Evolutionary conservation across 1,140 invertebrate genomes (phyloP), one percentile per base, ranked within the genome.

Genomic region (Dysdera silvatica): DNA sequence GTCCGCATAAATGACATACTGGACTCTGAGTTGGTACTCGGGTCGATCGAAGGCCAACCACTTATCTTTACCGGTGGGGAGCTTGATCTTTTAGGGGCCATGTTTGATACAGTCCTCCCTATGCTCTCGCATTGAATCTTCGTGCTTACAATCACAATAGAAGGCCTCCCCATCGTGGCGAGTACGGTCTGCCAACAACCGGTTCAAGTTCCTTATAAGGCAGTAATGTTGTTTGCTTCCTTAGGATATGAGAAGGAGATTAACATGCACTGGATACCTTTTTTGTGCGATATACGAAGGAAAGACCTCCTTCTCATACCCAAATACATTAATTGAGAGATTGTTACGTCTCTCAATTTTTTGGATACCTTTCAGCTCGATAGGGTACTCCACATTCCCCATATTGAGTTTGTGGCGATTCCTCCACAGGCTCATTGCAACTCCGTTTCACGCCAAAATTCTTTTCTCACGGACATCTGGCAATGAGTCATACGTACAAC

Each of bases 1-100:
- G 40, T 49, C 56, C 2, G 56, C 45, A 59, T 59, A 49, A 7
- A 61, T 61, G 1, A 41, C 16, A 23, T 20, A 61, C 5, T 47
- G 48, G 6, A 61, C 24, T 33, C n/a, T 24, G 12, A 48, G 4
- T 24, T 23, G 10, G 6, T 31, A 31, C 3, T 45, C 8, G 16
- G 20, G 5, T 10, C 31, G 35, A 8, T 33, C 24, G 48, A 61
- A 61, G 29, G 37, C 32, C 16, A 59, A 26, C 31, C 47, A 51
- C 3, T 35, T 51, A 23, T 52, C 48, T 14, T 52, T 16, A 8
- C n/a, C 23, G 2, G 45, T 0, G 1, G 45, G 47, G 31, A 60
- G 24, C 37, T 18, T 51, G 16, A 60, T 37, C 29, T 51, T 48
- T 26, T 60, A 33, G 7, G 32, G 18, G 4, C 43, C 18, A 29